Evolutionary conservation across 2,888 invertebrate species (phyloP).

Genomic region (Atethmia centrago): DNA sequence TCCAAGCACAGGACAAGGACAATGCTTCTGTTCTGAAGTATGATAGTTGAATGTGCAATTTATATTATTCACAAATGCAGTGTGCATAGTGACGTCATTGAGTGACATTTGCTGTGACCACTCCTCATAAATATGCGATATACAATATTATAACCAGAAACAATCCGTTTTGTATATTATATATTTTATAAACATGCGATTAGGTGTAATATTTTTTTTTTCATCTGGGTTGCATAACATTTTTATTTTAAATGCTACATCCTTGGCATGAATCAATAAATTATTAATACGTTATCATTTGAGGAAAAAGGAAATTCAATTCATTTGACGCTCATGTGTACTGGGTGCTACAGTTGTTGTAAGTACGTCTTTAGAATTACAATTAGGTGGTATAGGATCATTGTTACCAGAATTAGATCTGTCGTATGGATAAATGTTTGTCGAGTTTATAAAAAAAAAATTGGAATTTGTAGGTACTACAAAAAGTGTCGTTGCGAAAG

Average conservation of each 20-base stretch:
- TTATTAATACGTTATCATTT: slow-evolving; percentile 25
- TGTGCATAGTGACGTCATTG: slow-evolving; percentile 10
- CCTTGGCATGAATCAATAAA: slow-evolving; percentile 19
- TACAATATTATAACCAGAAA: not conserved
- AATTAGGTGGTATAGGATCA: slow-evolving; percentile 26
- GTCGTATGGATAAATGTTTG: slow-evolving; percentile 24
- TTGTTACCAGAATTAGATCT: slow-evolving; percentile 39
- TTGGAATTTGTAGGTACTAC: not conserved
- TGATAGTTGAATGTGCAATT: slow-evolving; percentile 20
- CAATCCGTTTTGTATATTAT: not conserved
- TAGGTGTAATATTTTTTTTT: slow-evolving; percentile 3
- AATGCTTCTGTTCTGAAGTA: slow-evolving; percentile 10
- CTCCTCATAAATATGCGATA: not conserved
- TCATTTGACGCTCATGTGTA: slow-evolving; percentile 35
- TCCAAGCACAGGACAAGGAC: slow-evolving; percentile 17
- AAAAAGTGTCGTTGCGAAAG: not conserved
- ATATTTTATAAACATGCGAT: slow-evolving; percentile 6
- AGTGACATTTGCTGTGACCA: not conserved
- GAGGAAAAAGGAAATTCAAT: slow-evolving; percentile 55
- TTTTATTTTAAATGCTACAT: slow-evolving; percentile 1
- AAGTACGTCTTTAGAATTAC: slow-evolving; percentile 29
- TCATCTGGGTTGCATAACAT: not conserved
- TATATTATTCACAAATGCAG: not conserved
- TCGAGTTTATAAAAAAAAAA: not conserved
- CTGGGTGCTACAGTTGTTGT: slow-evolving; percentile 12